Evolutionary conservation across 2,113 vertebrate genomes (phyloP), one percentile per base, ranked within the genome.

Genomic region (Periophthalmus modestus): DNA sequence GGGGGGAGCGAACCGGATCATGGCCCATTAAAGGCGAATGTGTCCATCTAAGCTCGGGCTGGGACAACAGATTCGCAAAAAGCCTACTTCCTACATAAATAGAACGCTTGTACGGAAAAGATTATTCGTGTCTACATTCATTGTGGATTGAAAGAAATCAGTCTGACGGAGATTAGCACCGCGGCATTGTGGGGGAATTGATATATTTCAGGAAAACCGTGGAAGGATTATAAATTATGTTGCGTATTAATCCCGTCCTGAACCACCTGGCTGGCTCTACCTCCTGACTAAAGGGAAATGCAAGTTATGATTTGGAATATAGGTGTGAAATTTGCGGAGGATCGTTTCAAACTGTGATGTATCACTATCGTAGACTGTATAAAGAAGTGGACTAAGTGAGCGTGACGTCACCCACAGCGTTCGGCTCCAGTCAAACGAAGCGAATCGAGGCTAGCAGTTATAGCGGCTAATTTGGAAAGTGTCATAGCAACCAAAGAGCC

Each of bases 191-290:
- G 77, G 74, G 81, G 75, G 78, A 85, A 82, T 74, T 88, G 82
- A 81, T 85, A 69, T 86, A 89, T 89, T 85, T 85, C 68, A 70
- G 80, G 84, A 74, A 33, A 78, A 74, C 71, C 28, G 85, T 33
- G 82, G 78, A 82, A 80, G 84, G 88, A 92, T 91, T 91, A 85
- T 63, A 73, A 89, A 86, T 84, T 61, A 88, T 87, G 83, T 86
- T 86, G 88, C 18, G 67, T 69, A 70, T 82, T 89, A 88, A 92
- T 91, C 87, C 74, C 55, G 73, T 79, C 73, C 69, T 69, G 65
- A 79, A 85, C 78, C 74, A 81, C 85, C 84, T 81, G 82, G 75
- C 78, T 83, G 66, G 63, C 66, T 82, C n/a, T 61, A 76, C 78
- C 79, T 82, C 72, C 78, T 13, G 39, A 66, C 78, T 83, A 28